phyloP scores from a whole-genome alignment of 2,113 vertebrate genomes.

The Lycocorax pyrrhopterus region DNA sequence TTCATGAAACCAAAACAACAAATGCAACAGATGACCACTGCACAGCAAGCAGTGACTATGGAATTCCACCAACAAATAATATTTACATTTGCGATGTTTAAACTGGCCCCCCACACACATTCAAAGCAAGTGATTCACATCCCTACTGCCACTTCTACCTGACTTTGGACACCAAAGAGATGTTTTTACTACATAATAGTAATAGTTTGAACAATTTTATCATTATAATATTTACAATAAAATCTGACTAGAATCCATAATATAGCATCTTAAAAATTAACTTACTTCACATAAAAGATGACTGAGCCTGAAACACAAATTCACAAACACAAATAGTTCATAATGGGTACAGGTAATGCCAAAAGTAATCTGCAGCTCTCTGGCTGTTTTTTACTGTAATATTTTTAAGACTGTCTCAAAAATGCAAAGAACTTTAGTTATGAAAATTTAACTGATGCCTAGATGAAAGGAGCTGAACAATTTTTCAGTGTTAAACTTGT shows the following conservation, averaged over 20 bases:
- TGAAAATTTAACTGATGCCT: not conserved
- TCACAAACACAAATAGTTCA: not conserved
- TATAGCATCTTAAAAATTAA: not conserved
- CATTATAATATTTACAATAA: not conserved
- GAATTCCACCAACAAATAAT: slow-evolving; percentile 35
- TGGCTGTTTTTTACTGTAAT: not conserved
- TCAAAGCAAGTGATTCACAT: slow-evolving; percentile 6
- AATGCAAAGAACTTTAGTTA: not conserved
- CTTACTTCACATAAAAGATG: not conserved
- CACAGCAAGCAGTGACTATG: not conserved
- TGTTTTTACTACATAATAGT: not conserved
- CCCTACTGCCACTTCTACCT: not conserved
- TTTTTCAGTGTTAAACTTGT: not conserved
- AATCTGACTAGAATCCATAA: not conserved
- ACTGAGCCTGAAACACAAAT: not conserved
- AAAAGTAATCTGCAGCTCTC: not conserved
- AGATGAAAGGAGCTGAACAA: not conserved
- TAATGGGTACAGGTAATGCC: not conserved
- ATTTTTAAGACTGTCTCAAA: not conserved
- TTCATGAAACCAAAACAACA: slow-evolving; percentile 45
- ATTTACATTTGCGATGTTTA: slow-evolving; percentile 24
- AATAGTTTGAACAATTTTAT: not conserved
- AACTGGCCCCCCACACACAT: not conserved
- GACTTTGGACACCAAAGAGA: not conserved
- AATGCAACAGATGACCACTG: slow-evolving; percentile 11